phyloP scores from a whole-genome alignment of 2,113 vertebrate genomes.

The Elgaria multicarinata region DNA sequence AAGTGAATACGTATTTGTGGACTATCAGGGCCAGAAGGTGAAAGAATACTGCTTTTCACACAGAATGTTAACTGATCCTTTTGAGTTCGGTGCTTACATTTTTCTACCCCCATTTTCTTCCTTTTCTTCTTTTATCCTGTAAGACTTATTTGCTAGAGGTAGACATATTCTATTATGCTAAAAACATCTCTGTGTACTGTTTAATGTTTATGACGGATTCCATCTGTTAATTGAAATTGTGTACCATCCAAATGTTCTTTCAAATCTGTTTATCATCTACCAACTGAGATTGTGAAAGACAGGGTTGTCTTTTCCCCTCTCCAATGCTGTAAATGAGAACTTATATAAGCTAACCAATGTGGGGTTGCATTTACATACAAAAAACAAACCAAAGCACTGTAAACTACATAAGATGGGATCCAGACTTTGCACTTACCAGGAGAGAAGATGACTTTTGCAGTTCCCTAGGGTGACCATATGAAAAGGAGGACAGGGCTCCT shows the following conservation, averaged over 20 bases:
- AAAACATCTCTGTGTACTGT: slow-evolving; percentile 65
- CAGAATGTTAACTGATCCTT: slow-evolving; percentile 21
- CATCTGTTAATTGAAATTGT: slow-evolving; percentile 77
- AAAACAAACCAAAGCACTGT: neutral
- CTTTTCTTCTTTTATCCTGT: slow-evolving; percentile 48
- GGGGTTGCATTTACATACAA: neutral
- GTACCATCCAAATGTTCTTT: slow-evolving; percentile 73
- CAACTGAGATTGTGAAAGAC: slow-evolving; percentile 14
- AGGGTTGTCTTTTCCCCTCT: neutral
- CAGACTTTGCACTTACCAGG: too few species aligned
- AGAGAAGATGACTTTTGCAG: too few species aligned
- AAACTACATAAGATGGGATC: neutral
- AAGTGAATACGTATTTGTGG: slow-evolving; percentile 13
- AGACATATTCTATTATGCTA: slow-evolving; percentile 57
- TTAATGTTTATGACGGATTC: slow-evolving; percentile 68
- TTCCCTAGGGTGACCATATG: too few species aligned
- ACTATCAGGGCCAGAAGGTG: neutral
- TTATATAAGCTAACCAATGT: neutral
- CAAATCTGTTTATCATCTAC: slow-evolving; percentile 78
- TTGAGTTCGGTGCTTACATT: slow-evolving; percentile 23
- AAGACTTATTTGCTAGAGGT: slow-evolving; percentile 57
- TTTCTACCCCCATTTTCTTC: slow-evolving; percentile 18
- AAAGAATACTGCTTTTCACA: slow-evolving; percentile 4
- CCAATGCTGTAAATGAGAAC: neutral
- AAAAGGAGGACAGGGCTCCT: too few species aligned